Percentiles rank a stretch among this genome's conserved stretches.
These are phyloP conservation scores for Brachycybe producta DNA, from an alignment of 2,888 invertebrate species.

Conservation along the genomic window DNA sequence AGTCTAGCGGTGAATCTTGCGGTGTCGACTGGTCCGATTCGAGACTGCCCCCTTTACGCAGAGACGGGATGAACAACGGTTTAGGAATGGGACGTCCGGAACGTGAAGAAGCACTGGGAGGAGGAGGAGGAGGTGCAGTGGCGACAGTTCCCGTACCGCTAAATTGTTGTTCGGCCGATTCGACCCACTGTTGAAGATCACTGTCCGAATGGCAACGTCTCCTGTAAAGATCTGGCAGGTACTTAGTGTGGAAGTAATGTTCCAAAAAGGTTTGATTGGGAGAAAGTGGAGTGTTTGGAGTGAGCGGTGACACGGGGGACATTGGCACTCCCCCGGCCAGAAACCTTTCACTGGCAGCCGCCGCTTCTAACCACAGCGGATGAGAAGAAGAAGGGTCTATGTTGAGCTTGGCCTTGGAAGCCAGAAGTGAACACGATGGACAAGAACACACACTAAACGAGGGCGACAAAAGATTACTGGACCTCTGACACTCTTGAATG, in stretches of 20 bases:
- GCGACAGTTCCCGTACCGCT: conserved; percentile 28
- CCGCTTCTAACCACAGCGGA: conserved; percentile 8
- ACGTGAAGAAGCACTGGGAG: conserved; percentile 22
- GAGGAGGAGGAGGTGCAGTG: conserved; percentile 9
- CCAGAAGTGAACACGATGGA: neutral
- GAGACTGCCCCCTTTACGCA: conserved; percentile 37
- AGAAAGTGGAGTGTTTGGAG: conserved; percentile 23
- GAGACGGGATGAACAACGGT: conserved; percentile 29
- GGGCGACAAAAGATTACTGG: conserved; percentile 16
- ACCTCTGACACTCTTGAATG: neutral
- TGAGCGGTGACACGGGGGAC: conserved; percentile 25
- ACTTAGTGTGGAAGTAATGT: conserved; percentile 22
- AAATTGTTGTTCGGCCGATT: conserved; percentile 24
- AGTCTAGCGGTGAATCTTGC: conserved; percentile 72
- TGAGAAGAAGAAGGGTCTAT: neutral
- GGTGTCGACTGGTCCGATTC: conserved; percentile 45
- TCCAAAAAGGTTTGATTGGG: conserved; percentile 22
- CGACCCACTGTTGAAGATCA: conserved; percentile 44
- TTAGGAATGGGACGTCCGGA: conserved; percentile 29
- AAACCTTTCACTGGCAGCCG: conserved; percentile 9
- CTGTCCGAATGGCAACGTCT: conserved; percentile 53
- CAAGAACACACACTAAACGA: conserved; percentile 17
- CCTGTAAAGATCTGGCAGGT: conserved; percentile 48
- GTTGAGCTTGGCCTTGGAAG: neutral
- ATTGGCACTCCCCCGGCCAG: conserved; percentile 20